Conservation (phyloP, 2,888 invertebrate genomes). For the Portevinia maculata region DNA sequence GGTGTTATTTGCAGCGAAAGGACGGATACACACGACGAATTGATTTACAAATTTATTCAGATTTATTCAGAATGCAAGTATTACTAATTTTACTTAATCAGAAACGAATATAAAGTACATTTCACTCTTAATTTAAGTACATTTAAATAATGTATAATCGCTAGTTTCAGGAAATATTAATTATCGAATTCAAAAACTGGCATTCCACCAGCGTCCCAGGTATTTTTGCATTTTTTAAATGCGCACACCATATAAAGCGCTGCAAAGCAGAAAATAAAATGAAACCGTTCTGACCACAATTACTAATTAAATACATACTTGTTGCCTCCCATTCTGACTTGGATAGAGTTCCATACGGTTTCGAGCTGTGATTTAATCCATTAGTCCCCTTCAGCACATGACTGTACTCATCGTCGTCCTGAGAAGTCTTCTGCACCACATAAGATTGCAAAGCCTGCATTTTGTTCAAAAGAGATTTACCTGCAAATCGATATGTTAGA, state of each 20-base stretch:
- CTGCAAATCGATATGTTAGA: conserved; percentile 62
- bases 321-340: conserved; percentile 96
- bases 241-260: conserved; percentile 92
- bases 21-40: too few species aligned
- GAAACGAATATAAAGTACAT: too few species aligned
- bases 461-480: conserved; percentile 86
- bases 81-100: too few species aligned
- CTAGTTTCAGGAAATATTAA: too few species aligned
- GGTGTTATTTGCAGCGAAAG: too few species aligned
- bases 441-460: conserved; percentile 93
- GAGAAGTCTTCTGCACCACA: conserved; percentile 85
- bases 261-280: conserved; percentile 80
- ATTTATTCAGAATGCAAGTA: too few species aligned
- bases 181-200: conserved; percentile 84
- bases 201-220: conserved; percentile 87
- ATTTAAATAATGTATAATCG: too few species aligned
- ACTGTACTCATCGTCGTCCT: conserved; percentile 86
- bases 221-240: conserved; percentile 90
- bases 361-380: conserved; percentile 80
- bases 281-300: too few species aligned
- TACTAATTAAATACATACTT: conserved; percentile 85
- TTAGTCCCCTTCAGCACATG: conserved; percentile 87
- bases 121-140: too few species aligned
- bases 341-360: conserved; percentile 91
- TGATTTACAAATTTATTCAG: too few species aligned